Evolutionary conservation across 2,797 vertebrate genomes (phyloP).

Genomic region (Thamnophis elegans): DNA sequence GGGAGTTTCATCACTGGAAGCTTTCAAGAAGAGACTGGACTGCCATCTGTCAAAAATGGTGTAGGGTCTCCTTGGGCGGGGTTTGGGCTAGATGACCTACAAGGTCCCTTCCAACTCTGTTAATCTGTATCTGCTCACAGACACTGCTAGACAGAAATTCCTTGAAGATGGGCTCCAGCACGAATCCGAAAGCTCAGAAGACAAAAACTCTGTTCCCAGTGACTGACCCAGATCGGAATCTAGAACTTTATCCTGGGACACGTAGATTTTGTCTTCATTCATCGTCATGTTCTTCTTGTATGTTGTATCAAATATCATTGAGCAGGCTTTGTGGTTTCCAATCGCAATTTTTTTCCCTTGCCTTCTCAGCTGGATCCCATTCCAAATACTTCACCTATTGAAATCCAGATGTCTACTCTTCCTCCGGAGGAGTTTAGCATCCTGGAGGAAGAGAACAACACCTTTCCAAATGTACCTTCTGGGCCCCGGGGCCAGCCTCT

Average conservation of each 20-base stretch:
- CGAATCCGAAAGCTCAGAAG: background rate
- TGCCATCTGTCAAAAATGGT: no score
- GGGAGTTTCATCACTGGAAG: no score
- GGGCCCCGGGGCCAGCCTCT: background rate
- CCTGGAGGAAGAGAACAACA: constrained; percentile 69
- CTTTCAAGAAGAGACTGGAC: no score
- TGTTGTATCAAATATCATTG: background rate
- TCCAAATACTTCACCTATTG: constrained; percentile 60
- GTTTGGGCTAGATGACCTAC: no score
- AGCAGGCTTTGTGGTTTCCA: background rate
- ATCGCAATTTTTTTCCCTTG: background rate
- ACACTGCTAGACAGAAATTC: background rate
- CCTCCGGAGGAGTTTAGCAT: constrained; percentile 80
- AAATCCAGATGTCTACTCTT: constrained; percentile 82
- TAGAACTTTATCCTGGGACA: background rate
- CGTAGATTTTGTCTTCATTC: background rate
- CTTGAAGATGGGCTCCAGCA: background rate
- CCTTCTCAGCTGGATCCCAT: constrained; percentile 68
- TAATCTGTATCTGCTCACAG: background rate
- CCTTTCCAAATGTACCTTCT: background rate
- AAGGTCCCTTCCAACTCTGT: no score
- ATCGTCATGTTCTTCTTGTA: background rate
- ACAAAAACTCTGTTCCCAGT: background rate
- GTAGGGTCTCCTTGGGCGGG: no score
- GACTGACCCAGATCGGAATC: background rate